Conservation (phyloP, 2,797 vertebrate species). For the Manis crassicaudata region DNA sequence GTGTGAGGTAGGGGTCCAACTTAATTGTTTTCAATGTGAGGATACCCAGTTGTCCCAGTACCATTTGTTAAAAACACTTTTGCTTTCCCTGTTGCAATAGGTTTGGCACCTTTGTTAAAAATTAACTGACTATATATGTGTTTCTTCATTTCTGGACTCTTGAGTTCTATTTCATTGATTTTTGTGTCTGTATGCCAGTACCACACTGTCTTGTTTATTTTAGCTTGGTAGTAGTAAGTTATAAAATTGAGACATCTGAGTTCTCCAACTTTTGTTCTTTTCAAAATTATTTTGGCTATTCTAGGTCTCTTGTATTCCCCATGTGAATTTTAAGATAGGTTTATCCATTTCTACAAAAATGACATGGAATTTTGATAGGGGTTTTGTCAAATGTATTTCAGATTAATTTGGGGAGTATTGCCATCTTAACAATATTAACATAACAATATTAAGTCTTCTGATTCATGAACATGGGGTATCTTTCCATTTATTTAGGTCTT, state of each 20-base stretch:
- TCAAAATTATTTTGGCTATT: not conserved
- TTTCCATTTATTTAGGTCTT: constrained; percentile 1
- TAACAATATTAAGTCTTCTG: not conserved
- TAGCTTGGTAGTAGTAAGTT: not conserved
- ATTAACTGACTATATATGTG: not conserved
- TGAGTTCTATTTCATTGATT: not conserved
- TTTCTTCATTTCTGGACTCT: not conserved
- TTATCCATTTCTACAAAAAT: not conserved
- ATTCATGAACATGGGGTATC: not conserved
- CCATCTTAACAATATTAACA: not conserved
- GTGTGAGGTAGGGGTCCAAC: not conserved
- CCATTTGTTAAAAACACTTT: not conserved
- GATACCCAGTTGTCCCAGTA: not conserved
- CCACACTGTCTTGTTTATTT: not conserved
- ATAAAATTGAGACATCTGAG: not conserved
- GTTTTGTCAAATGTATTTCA: not conserved
- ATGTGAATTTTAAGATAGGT: not conserved
- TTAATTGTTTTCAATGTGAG: not conserved
- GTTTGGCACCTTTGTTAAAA: not conserved
- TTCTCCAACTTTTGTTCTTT: not conserved
- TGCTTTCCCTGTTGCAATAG: not conserved
- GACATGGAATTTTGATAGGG: not conserved
- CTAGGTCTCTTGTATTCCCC: not conserved
- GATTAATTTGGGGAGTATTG: not conserved
- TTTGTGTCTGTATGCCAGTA: not conserved